Evolutionary conservation across 2,888 invertebrate genomes (phyloP), one percentile per base, ranked within the genome.

Genomic region (Neocrepidodera transversa): DNA sequence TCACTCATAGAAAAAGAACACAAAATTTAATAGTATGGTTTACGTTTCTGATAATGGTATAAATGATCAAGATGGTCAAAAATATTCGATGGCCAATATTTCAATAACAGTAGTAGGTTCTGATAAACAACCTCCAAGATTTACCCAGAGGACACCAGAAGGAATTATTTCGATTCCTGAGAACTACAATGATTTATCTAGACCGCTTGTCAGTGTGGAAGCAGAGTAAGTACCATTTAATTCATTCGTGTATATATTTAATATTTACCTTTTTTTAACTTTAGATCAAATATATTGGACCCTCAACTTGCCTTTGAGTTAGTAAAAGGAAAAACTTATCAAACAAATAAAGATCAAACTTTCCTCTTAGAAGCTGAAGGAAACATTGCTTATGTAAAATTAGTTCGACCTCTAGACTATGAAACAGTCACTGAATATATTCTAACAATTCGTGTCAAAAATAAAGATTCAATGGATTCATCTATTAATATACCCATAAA

Each of bases 61-160:
- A 8, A 58, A 94, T 79, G 86, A 86, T 77, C 93, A 93, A 0
- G 53, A 60, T 28, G 66, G 64, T 14, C 83, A 82, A 8, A 82
- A 86, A 6, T 86, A 86, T 71, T 87, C 87, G 65, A 84, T 86
- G 51, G 93, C 92, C 63, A 89, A 89, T 74, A 85, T 97, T 63
- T 87, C 90, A 68, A 92, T 97, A 66, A 86, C 87, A 65, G 91
- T 96, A 20, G 92, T 94, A 4, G 92, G 91, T 73, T 92, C 91
- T n/a, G 90, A 89, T 78, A 92, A 90, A 82, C 93, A 91, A 79
- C 89, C 89, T 65, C 94, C 92, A 28, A 84, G 85, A 43, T 92
- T 94, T 73, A 84, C 85, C 50, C 82, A 83, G 65, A 82, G 83
- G 63, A 84, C 85, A n/a, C 73, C 80, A 58, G 82, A 84, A 62